Evolutionary conservation across 1,140 invertebrate genomes (phyloP).

Genomic region (Anastatus disparis): DNA sequence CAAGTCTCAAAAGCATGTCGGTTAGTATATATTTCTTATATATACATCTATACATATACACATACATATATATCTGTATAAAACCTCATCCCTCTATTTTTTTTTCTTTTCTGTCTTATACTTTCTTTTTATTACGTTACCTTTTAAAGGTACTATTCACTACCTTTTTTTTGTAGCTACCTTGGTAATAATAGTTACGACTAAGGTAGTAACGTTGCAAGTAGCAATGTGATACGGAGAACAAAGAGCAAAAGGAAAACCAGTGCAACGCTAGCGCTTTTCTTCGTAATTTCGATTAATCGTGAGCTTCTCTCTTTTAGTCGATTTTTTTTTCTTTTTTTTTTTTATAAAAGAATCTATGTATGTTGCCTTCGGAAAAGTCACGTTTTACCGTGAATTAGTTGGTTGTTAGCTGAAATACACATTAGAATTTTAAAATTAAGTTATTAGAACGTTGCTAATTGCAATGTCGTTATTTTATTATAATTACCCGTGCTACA

Average conservation of each 20-base stretch:
- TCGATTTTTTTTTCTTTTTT: background rate
- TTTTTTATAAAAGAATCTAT: too few relatives aligned
- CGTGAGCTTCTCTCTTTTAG: background rate
- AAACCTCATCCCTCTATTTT: background rate
- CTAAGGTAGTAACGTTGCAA: background rate
- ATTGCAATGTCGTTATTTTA: background rate
- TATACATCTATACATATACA: too few relatives aligned
- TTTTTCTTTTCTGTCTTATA: background rate
- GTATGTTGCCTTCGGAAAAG: too few relatives aligned
- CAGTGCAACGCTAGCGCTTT: background rate
- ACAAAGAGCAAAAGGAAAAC: background rate
- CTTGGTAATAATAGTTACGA: slow-evolving; percentile 8
- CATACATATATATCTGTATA: too few relatives aligned
- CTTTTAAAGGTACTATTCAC: too few relatives aligned
- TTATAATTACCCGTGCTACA: too few relatives aligned
- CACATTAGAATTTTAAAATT: background rate
- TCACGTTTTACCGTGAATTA: too few relatives aligned
- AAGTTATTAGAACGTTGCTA: background rate
- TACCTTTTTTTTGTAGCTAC: too few relatives aligned
- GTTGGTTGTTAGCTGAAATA: too few relatives aligned
- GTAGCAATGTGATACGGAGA: background rate
- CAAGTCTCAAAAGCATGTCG: slow-evolving; percentile 87
- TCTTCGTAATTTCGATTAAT: slow-evolving; percentile 20
- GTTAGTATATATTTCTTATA: too few relatives aligned
- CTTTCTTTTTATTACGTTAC: background rate